phyloP scores from a whole-genome alignment of 2,888 invertebrate species.

The Physocephala rufipes region DNA sequence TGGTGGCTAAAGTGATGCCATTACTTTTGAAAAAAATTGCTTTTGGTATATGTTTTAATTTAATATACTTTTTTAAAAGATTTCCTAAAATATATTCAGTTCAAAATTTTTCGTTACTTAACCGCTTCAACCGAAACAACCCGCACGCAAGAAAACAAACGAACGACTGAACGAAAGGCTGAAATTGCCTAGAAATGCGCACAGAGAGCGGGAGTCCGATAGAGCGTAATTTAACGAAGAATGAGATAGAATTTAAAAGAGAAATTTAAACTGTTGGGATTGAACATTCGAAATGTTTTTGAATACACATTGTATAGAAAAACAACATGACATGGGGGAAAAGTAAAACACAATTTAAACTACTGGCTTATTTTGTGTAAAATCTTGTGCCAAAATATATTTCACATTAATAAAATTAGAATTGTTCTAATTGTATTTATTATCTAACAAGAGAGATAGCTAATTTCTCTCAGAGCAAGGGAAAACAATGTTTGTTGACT shows the following conservation, averaged over 20 bases:
- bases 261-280: not conserved
- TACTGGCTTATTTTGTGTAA: not conserved
- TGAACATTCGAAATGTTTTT: not conserved
- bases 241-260: not conserved
- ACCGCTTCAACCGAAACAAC: conserved; percentile 19
- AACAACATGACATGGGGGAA: too few relatives aligned
- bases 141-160: conserved; percentile 28
- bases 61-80: conserved; percentile 19
- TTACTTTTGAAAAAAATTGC: too few relatives aligned
- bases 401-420: too few relatives aligned
- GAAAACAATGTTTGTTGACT: too few relatives aligned
- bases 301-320: too few relatives aligned
- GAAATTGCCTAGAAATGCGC: conserved; percentile 20
- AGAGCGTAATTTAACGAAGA: not conserved
- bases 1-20: too few relatives aligned
- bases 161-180: conserved; percentile 37
- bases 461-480: too few relatives aligned
- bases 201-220: conserved; percentile 1
- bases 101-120: conserved; percentile 6
- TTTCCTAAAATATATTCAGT: not conserved
- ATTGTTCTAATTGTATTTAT: too few relatives aligned
- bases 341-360: not conserved
- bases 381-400: too few relatives aligned
- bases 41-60: conserved; percentile 6
- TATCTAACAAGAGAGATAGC: too few relatives aligned